phyloP scores from a whole-genome alignment of 2,888 invertebrate genomes.

The Eueremaeus valkanovi region DNA sequence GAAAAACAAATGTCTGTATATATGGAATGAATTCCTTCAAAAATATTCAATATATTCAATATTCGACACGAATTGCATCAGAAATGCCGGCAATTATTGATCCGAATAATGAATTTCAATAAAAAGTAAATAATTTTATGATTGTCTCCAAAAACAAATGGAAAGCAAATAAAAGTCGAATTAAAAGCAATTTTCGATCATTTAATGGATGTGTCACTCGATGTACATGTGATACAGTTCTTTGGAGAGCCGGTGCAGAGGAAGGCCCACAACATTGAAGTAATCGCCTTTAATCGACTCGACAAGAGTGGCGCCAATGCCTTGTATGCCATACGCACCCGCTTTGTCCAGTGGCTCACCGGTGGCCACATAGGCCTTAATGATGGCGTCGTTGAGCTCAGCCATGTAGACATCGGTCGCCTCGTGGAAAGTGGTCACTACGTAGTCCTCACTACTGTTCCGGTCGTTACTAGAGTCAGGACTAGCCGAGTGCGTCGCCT shows the following conservation, averaged over 20 bases:
- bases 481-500: constrained; percentile 35
- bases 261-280: constrained; percentile 84
- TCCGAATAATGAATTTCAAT: too few relatives aligned
- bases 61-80: too few relatives aligned
- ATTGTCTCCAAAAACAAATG: too few relatives aligned
- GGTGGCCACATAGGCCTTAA: constrained; percentile 75
- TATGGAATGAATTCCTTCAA: too few relatives aligned
- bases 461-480: not conserved
- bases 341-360: constrained; percentile 91
- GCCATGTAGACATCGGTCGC: constrained; percentile 77
- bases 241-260: constrained; percentile 61
- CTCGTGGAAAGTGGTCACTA: constrained; percentile 68
- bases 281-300: constrained; percentile 75
- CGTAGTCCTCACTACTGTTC: constrained; percentile 53
- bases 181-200: too few relatives aligned
- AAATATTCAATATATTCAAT: too few relatives aligned
- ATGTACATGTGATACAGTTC: constrained; percentile 47
- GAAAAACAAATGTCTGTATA: too few relatives aligned
- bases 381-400: constrained; percentile 66
- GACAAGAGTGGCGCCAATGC: constrained; percentile 74
- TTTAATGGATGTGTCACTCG: too few relatives aligned
- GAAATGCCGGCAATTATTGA: too few relatives aligned
- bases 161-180: too few relatives aligned
- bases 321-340: constrained; percentile 87
- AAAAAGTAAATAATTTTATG: too few relatives aligned